A percentile compares a stretch with the other conserved stretches of the same genome.
Evolutionary conservation across 2,888 invertebrate genomes (phyloP).

Genomic region (Netelia inedita): DNA sequence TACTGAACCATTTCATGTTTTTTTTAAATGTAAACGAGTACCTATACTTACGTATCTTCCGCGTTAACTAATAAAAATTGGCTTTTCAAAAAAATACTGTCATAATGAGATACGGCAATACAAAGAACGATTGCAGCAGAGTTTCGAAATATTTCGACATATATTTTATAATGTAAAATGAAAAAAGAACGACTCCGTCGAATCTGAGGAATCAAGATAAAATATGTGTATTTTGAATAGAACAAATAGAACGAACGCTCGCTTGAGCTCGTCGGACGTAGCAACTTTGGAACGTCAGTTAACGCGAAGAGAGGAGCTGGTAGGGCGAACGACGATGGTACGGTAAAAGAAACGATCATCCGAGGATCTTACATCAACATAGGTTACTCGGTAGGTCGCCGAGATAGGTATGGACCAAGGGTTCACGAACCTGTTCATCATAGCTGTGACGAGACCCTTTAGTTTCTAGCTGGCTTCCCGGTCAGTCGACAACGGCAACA

Average conservation of each 20-base stretch:
- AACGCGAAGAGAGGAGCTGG: slow-evolving; percentile 57
- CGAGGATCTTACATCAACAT: slow-evolving; percentile 70
- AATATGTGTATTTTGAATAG: too few species aligned
- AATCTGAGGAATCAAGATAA: too few species aligned
- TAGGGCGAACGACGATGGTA: slow-evolving; percentile 11
- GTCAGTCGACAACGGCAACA: slow-evolving; percentile 31
- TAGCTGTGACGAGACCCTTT: slow-evolving; percentile 43
- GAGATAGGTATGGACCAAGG: slow-evolving; percentile 31
- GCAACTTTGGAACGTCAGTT: slow-evolving; percentile 56
- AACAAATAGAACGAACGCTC: slow-evolving; percentile 45
- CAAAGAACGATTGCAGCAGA: too few species aligned
- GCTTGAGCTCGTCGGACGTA: slow-evolving; percentile 32
- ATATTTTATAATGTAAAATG: too few species aligned
- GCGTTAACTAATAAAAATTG: too few species aligned
- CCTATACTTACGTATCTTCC: too few species aligned
- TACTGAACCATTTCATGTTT: too few species aligned
- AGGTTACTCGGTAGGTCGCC: slow-evolving; percentile 58
- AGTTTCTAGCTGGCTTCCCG: slow-evolving; percentile 49
- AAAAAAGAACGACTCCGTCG: too few species aligned
- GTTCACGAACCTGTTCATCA: slow-evolving; percentile 62
- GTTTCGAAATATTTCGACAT: too few species aligned
- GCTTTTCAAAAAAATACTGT: too few species aligned
- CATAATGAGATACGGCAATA: too few species aligned
- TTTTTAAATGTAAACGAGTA: too few species aligned
- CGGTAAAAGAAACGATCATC: slow-evolving; percentile 58